A percentile compares a stretch with the other conserved stretches of the same genome.
Evolutionary conservation across 2,888 invertebrate genomes (phyloP).

Genomic region (Venustoraphidia nigricollis): DNA sequence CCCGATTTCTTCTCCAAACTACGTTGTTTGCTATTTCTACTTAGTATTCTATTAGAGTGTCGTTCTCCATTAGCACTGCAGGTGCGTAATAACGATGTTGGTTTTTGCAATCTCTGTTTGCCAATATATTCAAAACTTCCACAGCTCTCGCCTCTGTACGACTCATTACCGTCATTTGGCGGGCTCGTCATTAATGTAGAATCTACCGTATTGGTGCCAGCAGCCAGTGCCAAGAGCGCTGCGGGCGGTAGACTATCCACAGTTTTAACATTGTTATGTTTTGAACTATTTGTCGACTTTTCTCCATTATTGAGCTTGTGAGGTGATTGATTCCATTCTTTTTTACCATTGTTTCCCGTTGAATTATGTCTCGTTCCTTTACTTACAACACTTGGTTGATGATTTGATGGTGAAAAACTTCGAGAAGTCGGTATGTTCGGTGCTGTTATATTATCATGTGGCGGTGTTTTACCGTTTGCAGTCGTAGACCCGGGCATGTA

Average conservation of each 20-base stretch:
- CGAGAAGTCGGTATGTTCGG: slow-evolving; percentile 14
- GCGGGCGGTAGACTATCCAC: slow-evolving; percentile 31
- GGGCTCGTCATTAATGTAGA: slow-evolving; percentile 33
- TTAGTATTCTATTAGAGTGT: slow-evolving; percentile 4
- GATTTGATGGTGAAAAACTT: slow-evolving; percentile 18
- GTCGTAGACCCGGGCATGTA: slow-evolving; percentile 19
- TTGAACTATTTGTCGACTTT: slow-evolving; percentile 1
- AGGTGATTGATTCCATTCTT: slow-evolving; percentile 9
- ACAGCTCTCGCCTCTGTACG: slow-evolving; percentile 44
- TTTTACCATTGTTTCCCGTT: slow-evolving; percentile 1
- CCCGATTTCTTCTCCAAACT: slow-evolving; percentile 20
- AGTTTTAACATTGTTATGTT: slow-evolving; percentile 8
- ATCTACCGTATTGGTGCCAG: slow-evolving; percentile 30
- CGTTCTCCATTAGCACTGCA: slow-evolving; percentile 21
- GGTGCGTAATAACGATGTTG: slow-evolving; percentile 19
- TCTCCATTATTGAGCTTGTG: slow-evolving; percentile 8
- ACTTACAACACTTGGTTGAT: slow-evolving; percentile 4
- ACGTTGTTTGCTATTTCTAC: slow-evolving; percentile 16
- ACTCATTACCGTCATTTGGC: slow-evolving; percentile 44
- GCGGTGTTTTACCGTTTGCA: slow-evolving; percentile 9
- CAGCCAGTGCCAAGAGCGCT: slow-evolving; percentile 35
- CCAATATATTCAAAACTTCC: slow-evolving; percentile 46
- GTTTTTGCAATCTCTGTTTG: slow-evolving; percentile 27
- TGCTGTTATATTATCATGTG: slow-evolving; percentile 6
- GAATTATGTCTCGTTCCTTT: slow-evolving; percentile 4